Percentiles rank a stretch among this genome's conserved stretches.
Conservation (phyloP, 2,888 invertebrate species). For the Cataglyphis livida region DNA sequence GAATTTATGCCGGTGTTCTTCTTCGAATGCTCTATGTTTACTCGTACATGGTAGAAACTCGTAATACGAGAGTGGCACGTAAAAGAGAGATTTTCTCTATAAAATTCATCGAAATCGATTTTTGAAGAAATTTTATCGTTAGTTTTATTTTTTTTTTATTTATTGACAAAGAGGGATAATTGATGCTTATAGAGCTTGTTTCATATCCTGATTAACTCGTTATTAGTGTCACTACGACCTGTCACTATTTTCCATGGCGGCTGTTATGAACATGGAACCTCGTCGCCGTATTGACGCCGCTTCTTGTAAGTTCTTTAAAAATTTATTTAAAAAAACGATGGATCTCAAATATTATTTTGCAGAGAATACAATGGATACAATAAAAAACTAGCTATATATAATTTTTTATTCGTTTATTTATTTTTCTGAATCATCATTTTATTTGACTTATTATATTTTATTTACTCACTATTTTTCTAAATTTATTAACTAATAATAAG, state of each 20-base stretch:
- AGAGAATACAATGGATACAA: not conserved
- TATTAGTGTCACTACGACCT: not conserved
- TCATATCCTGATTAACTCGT: not conserved
- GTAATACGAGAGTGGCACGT: not conserved
- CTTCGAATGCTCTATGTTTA: not conserved
- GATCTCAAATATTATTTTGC: not conserved
- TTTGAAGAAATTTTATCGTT: not conserved
- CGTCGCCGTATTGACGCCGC: slow-evolving; percentile 59
- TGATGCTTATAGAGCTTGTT: not conserved
- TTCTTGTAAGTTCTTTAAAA: slow-evolving; percentile 57
- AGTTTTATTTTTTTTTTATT: not conserved
- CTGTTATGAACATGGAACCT: slow-evolving; percentile 55
- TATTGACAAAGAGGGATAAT: not conserved
- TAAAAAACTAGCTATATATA: not conserved
- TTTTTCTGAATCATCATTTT: not conserved
- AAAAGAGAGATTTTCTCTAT: not conserved
- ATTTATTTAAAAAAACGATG: not conserved
- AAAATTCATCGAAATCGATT: not conserved
- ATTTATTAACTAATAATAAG: not conserved
- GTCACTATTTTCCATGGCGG: not conserved
- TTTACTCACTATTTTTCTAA: not conserved
- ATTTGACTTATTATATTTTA: not conserved
- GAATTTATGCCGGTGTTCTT: not conserved
- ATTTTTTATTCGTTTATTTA: not conserved
- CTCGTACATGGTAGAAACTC: not conserved